These are phyloP conservation scores for Agriotes lineatus DNA, from an alignment of 2,888 invertebrate genomes.

Conservation along the genomic window DNA sequence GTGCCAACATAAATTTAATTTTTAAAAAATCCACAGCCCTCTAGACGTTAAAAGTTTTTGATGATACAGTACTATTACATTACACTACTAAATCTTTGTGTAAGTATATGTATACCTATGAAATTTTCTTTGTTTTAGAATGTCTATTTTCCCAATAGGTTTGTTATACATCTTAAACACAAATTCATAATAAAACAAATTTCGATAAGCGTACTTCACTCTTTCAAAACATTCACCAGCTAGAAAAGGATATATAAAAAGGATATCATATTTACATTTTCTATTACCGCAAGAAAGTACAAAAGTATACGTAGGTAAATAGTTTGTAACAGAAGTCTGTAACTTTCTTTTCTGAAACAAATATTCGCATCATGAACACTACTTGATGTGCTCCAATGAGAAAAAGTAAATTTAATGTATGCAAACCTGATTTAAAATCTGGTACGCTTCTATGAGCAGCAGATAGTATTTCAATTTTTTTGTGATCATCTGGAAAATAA, in stretches of 20 bases:
- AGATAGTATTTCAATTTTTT: constrained; percentile 63
- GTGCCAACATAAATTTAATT: too few species aligned
- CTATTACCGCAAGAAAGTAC: constrained; percentile 27
- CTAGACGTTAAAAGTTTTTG: too few species aligned
- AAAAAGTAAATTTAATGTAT: too few species aligned
- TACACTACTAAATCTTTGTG: too few species aligned
- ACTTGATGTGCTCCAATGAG: neutral
- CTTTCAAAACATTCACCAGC: neutral
- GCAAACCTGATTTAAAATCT: constrained; percentile 61
- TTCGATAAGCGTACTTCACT: too few species aligned
- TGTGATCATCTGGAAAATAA: constrained; percentile 62
- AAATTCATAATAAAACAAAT: too few species aligned
- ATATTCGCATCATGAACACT: constrained; percentile 44
- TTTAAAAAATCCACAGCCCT: too few species aligned
- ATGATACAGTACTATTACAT: too few species aligned
- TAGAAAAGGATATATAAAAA: constrained; percentile 58
- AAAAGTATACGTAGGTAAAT: constrained; percentile 27
- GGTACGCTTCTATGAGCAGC: constrained; percentile 53
- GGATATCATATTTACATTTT: constrained; percentile 50
- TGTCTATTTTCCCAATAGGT: too few species aligned
- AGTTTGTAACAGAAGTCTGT: constrained; percentile 14
- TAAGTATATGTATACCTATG: too few species aligned
- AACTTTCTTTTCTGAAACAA: constrained; percentile 55
- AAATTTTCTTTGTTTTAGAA: too few species aligned
- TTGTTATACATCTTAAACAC: too few species aligned